Percentiles rank a stretch among this genome's conserved stretches.
These are phyloP conservation scores for Mercenaria mercenaria DNA, from an alignment of 1,140 invertebrate species.

Conservation along the genomic window DNA sequence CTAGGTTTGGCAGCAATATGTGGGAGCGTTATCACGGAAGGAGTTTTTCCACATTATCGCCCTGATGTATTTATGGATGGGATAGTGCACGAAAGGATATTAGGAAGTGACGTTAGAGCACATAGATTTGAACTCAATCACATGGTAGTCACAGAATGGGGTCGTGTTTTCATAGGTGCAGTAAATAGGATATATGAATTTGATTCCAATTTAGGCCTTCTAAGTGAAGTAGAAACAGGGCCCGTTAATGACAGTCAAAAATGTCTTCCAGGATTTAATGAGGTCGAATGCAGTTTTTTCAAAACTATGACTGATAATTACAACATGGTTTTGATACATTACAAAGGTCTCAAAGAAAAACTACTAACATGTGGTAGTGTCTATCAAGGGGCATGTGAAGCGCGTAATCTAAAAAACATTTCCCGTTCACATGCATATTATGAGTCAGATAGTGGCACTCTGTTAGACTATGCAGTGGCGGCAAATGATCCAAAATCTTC, in stretches of 20 bases:
- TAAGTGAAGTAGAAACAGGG: conserved; percentile 91
- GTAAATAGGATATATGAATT: conserved; percentile 97
- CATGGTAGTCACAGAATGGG: conserved; percentile 93
- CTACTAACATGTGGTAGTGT: conserved; percentile 97
- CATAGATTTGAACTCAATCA: conserved; percentile 88
- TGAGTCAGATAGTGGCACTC: conserved; percentile 86
- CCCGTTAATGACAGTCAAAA: conserved; percentile 77
- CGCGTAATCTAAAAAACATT: conserved; percentile 95
- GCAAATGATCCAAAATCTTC: conserved; percentile 97
- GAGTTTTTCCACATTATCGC: conserved; percentile 18
- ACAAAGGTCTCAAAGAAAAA: conserved; percentile 93
- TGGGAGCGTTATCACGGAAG: conserved; percentile 52
- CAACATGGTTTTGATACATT: conserved; percentile 98
- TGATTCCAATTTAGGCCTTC: conserved; percentile 91
- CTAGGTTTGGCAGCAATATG: conserved; percentile 47
- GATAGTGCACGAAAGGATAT: conserved; percentile 36
- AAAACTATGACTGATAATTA: conserved; percentile 92
- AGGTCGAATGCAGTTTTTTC: conserved; percentile 21
- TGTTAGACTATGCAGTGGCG: conserved; percentile 90
- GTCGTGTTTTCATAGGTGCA: conserved; percentile 96
- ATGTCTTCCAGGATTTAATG: conserved; percentile 71
- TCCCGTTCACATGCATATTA: conserved; percentile 92
- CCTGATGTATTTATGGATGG: conserved; percentile 27
- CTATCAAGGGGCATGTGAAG: conserved; percentile 94
- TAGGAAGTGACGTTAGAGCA: conserved; percentile 46